Base-by-base conservation (phyloP, 2,113 vertebrate genomes). In the Hippocampus guttulatus region DNA sequence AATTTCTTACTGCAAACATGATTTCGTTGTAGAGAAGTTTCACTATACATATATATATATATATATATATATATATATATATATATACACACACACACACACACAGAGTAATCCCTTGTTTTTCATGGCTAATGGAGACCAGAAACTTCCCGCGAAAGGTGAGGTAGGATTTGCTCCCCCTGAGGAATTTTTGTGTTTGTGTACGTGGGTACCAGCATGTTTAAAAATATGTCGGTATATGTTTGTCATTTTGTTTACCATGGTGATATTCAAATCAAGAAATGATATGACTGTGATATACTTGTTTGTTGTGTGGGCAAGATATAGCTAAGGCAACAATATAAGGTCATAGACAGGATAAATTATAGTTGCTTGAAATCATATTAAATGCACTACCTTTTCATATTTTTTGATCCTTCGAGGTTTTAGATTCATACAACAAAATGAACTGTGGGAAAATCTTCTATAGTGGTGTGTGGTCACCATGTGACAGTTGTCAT, bases 401-500 rank as follows among this genome's bases (percentile, higher is more conserved):
- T 69, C n/a, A 43, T 3, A 43, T 45, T 47, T 74, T 61, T 64
- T 68, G 70, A 76, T 67, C 70, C 76, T 81, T 81, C 0, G n/a
- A 54, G 21, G 20, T 54, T 54, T 80, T 61, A 51, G 9, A 70
- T 85, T 83, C 71, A 75, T 30, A 70, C 61, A 9, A 55, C 63
- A 82, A 87, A 79, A 85, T 84, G 77, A 88, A 84, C 72, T 67
- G 62, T 72, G 67, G n/a, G 49, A 68, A 43, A 76, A 45, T 52
- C 30, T 73, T 72, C 25, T 61, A 2, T 30, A 78, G 67, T 82
- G 74, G 86, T 88, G 89, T 88, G 82, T 89, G 89, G 91, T 90
- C 88, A 75, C 69, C 64, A 76, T 69, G 79, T 83, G 84, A 85
- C 90, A 92, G 89, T 92, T 92, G 88, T 86, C 81, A 30, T 30